Evolutionary conservation across 2,888 invertebrate species (phyloP), one percentile per base, ranked within the genome.

Genomic region (Hermaeophaga mercurialis): DNA sequence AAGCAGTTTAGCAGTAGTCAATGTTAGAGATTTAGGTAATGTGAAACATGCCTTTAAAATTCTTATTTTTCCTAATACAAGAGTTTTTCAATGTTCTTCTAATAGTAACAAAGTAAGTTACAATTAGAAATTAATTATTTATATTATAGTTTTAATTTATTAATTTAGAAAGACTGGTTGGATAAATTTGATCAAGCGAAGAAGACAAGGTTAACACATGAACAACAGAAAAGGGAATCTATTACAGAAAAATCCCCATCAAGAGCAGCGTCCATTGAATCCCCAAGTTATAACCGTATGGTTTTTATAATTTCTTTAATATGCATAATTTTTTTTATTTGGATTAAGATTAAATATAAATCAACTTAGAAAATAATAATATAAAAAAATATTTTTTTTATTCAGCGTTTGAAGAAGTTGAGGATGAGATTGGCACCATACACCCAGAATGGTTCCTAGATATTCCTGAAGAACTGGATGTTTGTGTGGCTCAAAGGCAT

Each of bases 11-110:
- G 96, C 96, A 15, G 91, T 96, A 18, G 95, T 97, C 0, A 97
- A 97, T 77, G 94, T 96, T 46, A 82, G 91, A 68, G 94, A 96
- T 79, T 82, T 92, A 59, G 94, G 92, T 45, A 90, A 88, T 61
- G 88, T 94, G 1, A 94, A 94, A 75, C 88, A 95, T 78, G 94
- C 94, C 3, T 95, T 97, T 71, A 97, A 97, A 78, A 85, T 97
- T 7, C 81, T 97, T 64, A 94, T 94, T 48, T 96, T 96, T 72
- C 96, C 96, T 15, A 94, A 95, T 65, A 91, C 94, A 0, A 86
- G 94, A 73, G 89, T 95, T 43, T 95, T 94, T 77, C 94, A 95
- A 73, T 94, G 94, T 70, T 88, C 91, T 61, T 90, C 90, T 65
- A 84, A 88, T 72, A 80, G 88, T 66, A 73, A 68, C 47, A 79